Evolutionary conservation across 2,797 vertebrate genomes (phyloP).

Genomic region (Labeo calbasu): DNA sequence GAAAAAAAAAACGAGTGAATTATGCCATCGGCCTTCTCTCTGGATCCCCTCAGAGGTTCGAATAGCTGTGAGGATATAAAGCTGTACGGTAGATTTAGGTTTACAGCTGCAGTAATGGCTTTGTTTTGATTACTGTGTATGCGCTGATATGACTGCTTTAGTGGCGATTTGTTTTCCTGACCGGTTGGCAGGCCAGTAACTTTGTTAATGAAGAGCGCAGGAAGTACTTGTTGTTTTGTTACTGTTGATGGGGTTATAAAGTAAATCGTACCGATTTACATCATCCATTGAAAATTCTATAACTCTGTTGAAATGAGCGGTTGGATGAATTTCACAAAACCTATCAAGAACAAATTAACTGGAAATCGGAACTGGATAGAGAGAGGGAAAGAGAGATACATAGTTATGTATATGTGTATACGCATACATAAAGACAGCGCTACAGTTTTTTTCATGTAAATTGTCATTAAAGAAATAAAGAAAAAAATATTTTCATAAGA

Average conservation of each 20-base stretch:
- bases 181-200: neutral
- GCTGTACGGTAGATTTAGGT: conserved; percentile 53
- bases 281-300: neutral
- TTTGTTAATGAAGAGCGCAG: conserved; percentile 21
- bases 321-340: neutral
- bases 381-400: no score
- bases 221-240: conserved; percentile 2
- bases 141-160: conserved; percentile 22
- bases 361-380: no score
- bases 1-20: neutral
- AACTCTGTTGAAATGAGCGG: neutral
- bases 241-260: conserved; percentile 19
- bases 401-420: no score
- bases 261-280: neutral
- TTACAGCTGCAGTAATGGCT: conserved; percentile 49
- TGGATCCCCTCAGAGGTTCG: conserved; percentile 3
- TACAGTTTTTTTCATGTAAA: no score
- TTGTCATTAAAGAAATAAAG: no score
- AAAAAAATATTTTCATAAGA: neutral
- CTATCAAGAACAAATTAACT: neutral
- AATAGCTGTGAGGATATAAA: conserved; percentile 37
- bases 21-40: conserved; percentile 25
- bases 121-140: conserved; percentile 46
- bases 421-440: no score
- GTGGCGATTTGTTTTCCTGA: conserved; percentile 21